These are phyloP conservation scores for Temnothorax longispinosus DNA, from an alignment of 1,140 invertebrate species.

Conservation along the genomic window DNA sequence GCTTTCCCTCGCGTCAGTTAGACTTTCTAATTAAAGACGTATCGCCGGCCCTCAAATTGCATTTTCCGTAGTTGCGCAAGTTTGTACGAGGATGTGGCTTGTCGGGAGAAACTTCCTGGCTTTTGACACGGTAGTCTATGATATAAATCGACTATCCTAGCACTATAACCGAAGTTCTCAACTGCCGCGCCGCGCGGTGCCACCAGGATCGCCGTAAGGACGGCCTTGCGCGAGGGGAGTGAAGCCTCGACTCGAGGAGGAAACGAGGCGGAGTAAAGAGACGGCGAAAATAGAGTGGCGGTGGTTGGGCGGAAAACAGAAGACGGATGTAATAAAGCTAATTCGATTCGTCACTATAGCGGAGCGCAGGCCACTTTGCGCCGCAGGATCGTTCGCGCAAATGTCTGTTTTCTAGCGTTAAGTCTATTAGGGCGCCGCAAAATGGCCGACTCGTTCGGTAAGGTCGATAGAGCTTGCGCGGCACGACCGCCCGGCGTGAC, in stretches of 20 bases:
- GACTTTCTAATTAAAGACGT: neutral
- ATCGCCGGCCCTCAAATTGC: neutral
- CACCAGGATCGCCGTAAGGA: neutral
- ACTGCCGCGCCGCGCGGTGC: neutral
- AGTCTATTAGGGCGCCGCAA: constrained; percentile 79
- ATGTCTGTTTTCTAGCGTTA: constrained; percentile 82
- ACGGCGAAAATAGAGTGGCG: constrained; percentile 75
- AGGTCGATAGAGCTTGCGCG: constrained; percentile 51
- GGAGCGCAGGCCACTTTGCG: constrained; percentile 64
- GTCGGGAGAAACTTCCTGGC: neutral
- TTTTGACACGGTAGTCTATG: neutral
- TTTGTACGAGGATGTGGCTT: neutral
- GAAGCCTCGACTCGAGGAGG: neutral
- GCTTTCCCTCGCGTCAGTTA: too few relatives aligned
- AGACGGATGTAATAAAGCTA: constrained; percentile 85
- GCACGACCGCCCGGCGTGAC: neutral
- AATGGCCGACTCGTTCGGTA: constrained; percentile 75
- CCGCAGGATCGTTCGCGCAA: constrained; percentile 50
- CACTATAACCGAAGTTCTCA: neutral
- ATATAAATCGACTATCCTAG: neutral
- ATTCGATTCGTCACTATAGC: constrained; percentile 80
- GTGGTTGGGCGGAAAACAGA: constrained; percentile 79
- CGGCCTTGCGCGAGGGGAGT: neutral
- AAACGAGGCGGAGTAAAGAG: constrained; percentile 23
- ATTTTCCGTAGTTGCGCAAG: neutral